Conservation (phyloP, 1,140 invertebrate species). For the Atta cephalotes region DNA sequence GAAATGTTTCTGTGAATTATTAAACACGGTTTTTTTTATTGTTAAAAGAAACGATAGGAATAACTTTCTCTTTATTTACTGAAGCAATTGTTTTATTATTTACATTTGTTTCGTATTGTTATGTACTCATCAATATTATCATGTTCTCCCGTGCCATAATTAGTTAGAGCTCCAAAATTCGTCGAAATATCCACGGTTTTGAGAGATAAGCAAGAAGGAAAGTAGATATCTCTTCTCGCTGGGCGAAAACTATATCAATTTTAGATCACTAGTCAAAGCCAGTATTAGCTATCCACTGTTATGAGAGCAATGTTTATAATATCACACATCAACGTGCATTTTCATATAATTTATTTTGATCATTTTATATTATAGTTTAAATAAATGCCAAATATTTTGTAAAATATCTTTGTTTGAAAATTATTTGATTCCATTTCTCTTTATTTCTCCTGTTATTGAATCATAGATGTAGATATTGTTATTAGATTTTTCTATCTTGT, state of each 20-base stretch:
- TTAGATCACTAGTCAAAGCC: constrained; percentile 68
- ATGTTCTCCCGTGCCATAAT: constrained; percentile 12
- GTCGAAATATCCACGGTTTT: background rate
- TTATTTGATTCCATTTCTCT: too few species aligned
- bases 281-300: constrained; percentile 69
- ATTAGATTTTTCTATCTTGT: too few species aligned
- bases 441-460: too few species aligned
- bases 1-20: background rate
- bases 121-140: background rate
- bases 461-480: too few species aligned
- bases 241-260: background rate
- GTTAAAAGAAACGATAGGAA: background rate
- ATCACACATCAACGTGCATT: constrained; percentile 3
- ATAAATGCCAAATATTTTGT: too few species aligned
- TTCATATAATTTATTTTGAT: constrained; percentile 48
- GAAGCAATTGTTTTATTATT: background rate
- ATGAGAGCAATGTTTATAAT: background rate
- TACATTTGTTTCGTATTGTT: background rate
- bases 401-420: too few species aligned
- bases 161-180: background rate
- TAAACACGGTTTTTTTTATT: background rate
- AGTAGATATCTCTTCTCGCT: background rate
- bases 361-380: constrained; percentile 28
- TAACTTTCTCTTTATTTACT: background rate
- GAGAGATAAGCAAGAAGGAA: background rate